Evolutionary conservation across 2,888 invertebrate genomes (phyloP), one percentile per base, ranked within the genome.

Genomic region (Apomyelois bistriatella): DNA sequence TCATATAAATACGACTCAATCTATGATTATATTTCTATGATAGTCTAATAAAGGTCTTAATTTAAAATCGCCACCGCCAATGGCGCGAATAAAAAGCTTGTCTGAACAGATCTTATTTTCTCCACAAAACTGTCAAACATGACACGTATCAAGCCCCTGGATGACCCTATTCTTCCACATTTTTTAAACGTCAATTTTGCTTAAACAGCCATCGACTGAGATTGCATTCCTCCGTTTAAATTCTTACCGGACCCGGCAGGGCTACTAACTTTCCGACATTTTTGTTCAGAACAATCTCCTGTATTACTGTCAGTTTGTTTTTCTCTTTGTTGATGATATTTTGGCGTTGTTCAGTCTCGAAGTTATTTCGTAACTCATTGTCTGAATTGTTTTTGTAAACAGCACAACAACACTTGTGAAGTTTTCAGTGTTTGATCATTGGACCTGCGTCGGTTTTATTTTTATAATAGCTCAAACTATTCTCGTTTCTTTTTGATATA

Each of bases 241-340:
- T 79, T 77, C 74, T 76, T 76, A 59, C 53, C 54, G 68, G 60
- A 66, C 64, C 54, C 54, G 60, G 59, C 56, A 49, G 53, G 52
- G 43, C 40, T 38, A 42, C 22, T 7, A 73, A 75, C 70, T 73
- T 75, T 65, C 58, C 61, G 59, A 74, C 69, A 74, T 79, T 80
- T 80, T 78, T 75, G 16, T 70, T 66, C 56, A 51, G 53, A 77
- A 81, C 78, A 81, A 74, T 76, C 64, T 60, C 54, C 64, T 70
- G 68, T 61, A 62, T 68, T 68, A 71, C 66, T 66, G 68, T 52
- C 42, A 37, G 58, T 74, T 79, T 76, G 73, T 76, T 77, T 76
- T 76, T 74, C 68, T 68, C 72, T 77, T 78, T 81, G 79, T 74
- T 76, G 70, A 72, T 77, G 71, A 75, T 82, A 76, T 81, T 83